Percentiles rank a stretch among this genome's conserved stretches.
Conservation (phyloP, 2,113 vertebrate genomes). For the Thymallus thymallus region DNA sequence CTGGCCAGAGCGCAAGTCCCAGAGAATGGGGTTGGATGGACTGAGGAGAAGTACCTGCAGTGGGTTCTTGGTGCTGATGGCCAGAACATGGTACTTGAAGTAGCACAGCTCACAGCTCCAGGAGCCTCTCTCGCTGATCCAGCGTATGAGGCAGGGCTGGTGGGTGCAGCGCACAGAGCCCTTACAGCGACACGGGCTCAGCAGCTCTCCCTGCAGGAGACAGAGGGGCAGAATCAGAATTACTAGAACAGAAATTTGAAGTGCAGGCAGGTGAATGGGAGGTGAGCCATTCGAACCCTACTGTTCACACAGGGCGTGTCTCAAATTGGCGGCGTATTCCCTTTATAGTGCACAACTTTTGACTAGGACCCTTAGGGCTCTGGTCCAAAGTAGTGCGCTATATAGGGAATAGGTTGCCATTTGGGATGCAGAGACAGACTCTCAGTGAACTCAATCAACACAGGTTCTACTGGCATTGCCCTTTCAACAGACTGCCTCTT, state of each 20-base stretch:
- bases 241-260: conserved; percentile 29
- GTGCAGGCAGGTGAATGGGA: conserved; percentile 50
- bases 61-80: conserved; percentile 94
- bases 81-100: conserved; percentile 93
- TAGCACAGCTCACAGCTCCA: conserved; percentile 95
- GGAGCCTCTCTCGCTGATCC: conserved; percentile 90
- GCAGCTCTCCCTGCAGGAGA: conserved; percentile 81
- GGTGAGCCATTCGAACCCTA: conserved; percentile 30
- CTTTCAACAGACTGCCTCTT: not conserved
- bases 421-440: conserved; percentile 18
- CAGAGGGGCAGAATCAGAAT: no score
- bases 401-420: no score
- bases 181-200: conserved; percentile 88
- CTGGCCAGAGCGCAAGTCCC: not conserved
- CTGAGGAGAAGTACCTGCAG: conserved; percentile 78
- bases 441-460: conserved; percentile 29
- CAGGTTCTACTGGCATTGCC: not conserved
- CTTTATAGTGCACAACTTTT: no score
- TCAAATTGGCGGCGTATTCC: no score
- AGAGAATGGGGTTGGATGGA: conserved; percentile 9
- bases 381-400: no score
- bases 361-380: no score
- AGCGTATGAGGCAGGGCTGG: conserved; percentile 91
- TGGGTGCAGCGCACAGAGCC: conserved; percentile 90
- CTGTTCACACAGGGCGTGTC: not conserved